phyloP scores from a whole-genome alignment of 2,113 vertebrate species.

The Motacilla alba region DNA sequence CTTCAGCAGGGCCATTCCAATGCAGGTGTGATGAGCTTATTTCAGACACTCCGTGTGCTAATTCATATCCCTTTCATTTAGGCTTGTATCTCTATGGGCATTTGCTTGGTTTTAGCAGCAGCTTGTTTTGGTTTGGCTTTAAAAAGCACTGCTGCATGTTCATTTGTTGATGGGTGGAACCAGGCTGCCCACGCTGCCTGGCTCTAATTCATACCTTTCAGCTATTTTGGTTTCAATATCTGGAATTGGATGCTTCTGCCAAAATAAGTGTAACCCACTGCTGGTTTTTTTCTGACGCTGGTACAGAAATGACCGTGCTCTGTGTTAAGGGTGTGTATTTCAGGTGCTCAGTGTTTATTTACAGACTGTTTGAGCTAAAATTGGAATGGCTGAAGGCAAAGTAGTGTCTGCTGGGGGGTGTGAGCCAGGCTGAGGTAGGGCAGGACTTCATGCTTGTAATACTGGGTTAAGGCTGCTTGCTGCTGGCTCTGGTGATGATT shows the following conservation, averaged over 20 bases:
- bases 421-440: background rate
- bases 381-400: background rate
- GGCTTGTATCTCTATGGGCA: background rate
- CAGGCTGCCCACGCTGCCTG: slow-evolving; percentile 27
- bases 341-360: background rate
- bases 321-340: background rate
- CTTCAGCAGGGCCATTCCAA: background rate
- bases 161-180: background rate
- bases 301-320: background rate
- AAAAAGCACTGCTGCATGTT: background rate
- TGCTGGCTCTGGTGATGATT: background rate
- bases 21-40: slow-evolving; percentile 41
- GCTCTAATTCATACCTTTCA: slow-evolving; percentile 37
- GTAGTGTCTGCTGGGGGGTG: background rate
- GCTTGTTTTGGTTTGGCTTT: slow-evolving; percentile 38
- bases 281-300: background rate
- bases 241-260: background rate
- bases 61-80: background rate
- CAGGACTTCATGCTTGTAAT: background rate
- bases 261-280: background rate
- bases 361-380: background rate
- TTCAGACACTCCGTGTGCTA: background rate
- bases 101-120: slow-evolving; percentile 13
- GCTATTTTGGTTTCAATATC: slow-evolving; percentile 45
- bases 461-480: background rate